Evolutionary conservation across 2,888 invertebrate genomes (phyloP).

Genomic region (Dasysyrphus tricinctus): DNA sequence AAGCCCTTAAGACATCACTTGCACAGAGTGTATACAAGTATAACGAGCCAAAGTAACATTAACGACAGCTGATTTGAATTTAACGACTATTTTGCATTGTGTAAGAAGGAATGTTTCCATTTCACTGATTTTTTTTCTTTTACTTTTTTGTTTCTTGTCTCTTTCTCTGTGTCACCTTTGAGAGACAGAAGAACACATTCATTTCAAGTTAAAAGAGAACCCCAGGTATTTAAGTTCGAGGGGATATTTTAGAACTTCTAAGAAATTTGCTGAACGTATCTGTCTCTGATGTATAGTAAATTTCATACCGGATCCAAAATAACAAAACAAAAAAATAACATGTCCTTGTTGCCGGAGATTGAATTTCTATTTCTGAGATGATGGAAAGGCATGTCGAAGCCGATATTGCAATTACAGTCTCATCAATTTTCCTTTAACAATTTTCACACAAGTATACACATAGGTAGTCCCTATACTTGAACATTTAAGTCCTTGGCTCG

Average conservation of each 20-base stretch:
- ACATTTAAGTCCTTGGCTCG: slow-evolving; percentile 9
- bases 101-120: slow-evolving; percentile 16
- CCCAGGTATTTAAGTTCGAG: not conserved
- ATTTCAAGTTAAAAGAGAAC: not conserved
- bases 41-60: not conserved
- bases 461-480: not conserved
- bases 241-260: not conserved
- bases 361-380: not conserved
- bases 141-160: not conserved
- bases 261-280: not conserved
- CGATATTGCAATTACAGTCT: slow-evolving; percentile 27
- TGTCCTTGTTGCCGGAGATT: not conserved
- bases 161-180: not conserved
- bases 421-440: slow-evolving; percentile 43
- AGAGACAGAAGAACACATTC: not conserved
- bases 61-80: slow-evolving; percentile 15
- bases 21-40: not conserved
- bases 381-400: not conserved
- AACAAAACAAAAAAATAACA: not conserved
- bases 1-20: not conserved
- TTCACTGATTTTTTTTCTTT: not conserved
- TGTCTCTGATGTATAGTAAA: not conserved
- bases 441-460: slow-evolving; percentile 27
- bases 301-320: not conserved
- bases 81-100: slow-evolving; percentile 1